Base-by-base conservation (phyloP, 2,888 invertebrate species). In the Exephanes ischioxanthus region DNA sequence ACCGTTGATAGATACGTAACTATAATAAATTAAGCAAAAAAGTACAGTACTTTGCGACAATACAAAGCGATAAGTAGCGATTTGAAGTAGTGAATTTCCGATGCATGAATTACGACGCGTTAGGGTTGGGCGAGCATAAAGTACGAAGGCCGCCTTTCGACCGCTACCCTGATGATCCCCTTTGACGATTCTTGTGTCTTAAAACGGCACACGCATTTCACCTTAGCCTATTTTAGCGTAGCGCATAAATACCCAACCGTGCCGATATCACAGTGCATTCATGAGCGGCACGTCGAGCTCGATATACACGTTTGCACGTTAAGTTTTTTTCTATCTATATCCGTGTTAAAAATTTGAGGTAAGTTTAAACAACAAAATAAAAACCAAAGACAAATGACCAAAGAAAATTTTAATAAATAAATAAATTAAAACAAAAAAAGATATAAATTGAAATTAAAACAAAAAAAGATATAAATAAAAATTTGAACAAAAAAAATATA, bases 81-180 rank as follows among this genome's bases (percentile, higher is more conserved):
- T 67, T 26, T 30, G 67, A 76, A 30, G 53, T 80, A 82, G 67
- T 48, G 66, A 51, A 58, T 75, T 76, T 75, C 66, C 70, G 75
- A 77, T 16, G 33, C 37, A 85, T 84, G 86, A 86, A 90, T 90
- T 89, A 88, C 84, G 88, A 4, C 9, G 5, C 89, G 87, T 85
- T 87, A 88, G 83, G 87, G 80, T 91, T 90, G 90, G 87, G 87
- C 89, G 91, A 91, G 92, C 93, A 91, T 92, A 89, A 92, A 92
- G 90, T 88, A 88, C 88, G 85, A 79, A 68, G 85, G 86, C 90
- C 90, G 91, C 90, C 91, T 91, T 89, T 90, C 88, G 90, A 91
- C 91, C 91, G 90, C 90, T 91, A 91, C 88, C 89, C 87, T 88
- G 91, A 83, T 76, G 86, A 91, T 90, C 91, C 92, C 90, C 91